A percentile compares a stretch with the other conserved stretches of the same genome.
Evolutionary conservation across 2,888 invertebrate genomes (phyloP).

Genomic region (Rhogogaster chlorosoma): DNA sequence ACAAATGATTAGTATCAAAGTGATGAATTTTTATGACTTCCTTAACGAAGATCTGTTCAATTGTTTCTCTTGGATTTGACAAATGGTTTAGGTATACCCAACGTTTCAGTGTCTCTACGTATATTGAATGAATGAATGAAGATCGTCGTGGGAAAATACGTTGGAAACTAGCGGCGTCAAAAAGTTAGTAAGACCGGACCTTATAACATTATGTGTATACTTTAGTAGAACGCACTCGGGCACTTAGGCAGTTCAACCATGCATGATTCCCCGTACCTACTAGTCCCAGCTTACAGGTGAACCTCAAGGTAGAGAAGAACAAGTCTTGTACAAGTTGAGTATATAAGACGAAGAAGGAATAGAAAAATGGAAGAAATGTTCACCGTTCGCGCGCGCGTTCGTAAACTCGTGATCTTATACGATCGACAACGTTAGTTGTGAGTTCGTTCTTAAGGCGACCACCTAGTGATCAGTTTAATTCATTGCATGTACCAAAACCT

Average conservation of each 20-base stretch:
- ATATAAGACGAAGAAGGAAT: background rate
- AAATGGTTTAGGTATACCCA: background rate
- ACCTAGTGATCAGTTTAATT: constrained; percentile 10
- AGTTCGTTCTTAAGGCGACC: constrained; percentile 16
- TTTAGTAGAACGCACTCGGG: constrained; percentile 48
- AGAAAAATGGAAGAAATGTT: constrained; percentile 4
- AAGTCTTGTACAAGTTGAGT: constrained; percentile 22
- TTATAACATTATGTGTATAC: constrained; percentile 6
- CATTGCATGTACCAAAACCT: background rate
- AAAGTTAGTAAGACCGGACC: constrained; percentile 38
- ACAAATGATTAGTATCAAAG: background rate
- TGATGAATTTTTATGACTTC: background rate
- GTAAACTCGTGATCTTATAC: constrained; percentile 3
- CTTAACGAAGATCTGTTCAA: background rate
- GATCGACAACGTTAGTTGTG: constrained; percentile 14
- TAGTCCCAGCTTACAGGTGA: constrained; percentile 64
- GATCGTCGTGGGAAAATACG: constrained; percentile 37
- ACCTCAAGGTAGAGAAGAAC: constrained; percentile 51
- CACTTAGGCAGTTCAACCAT: constrained; percentile 71
- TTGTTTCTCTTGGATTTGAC: background rate
- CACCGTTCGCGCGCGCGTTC: background rate
- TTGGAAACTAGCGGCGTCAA: constrained; percentile 32
- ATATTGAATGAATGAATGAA: constrained; percentile 6
- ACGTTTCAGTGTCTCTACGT: background rate
- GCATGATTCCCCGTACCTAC: constrained; percentile 71